Base-by-base conservation (phyloP, 2,888 invertebrate species). In the Acleris literana region DNA sequence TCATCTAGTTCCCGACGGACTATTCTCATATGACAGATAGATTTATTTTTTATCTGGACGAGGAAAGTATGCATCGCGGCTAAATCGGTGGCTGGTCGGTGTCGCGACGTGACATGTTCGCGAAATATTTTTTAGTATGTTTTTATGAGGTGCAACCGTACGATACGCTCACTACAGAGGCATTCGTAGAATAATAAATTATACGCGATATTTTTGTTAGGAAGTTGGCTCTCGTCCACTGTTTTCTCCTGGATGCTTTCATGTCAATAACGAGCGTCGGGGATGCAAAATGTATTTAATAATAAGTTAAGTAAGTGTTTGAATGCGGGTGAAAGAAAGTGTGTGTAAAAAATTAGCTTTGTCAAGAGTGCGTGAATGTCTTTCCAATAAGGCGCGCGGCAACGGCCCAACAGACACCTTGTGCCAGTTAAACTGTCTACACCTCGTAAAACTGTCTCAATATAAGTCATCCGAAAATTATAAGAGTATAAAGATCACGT, bases 71-170 rank as follows among this genome's bases (percentile, higher is more conserved):
- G 86, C 85, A 88, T 76, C 74, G 77, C 69, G 72, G 74, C 82
- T 83, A 80, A 80, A 80, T 82, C 73, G 69, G 82, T 79, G 75
- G 72, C 75, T 75, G 74, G 76, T 71, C 69, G 77, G 76, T 78
- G 79, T 82, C 78, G 52, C 61, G 56, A 61, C 56, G 3, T 61
- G 46, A 81, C 78, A 80, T 77, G 75, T 78, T 80, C 71, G 83
- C 81, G 74, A 85, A 86, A 85, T 79, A 85, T 85, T 87, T 84
- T 85, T 83, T 81, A 85, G 76, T 85, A 86, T 87, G 82, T 88
- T 91, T 90, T 90, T 88, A 90, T 86, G 88, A 89, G 85, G 86
- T 92, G 90, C 90, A 91, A 88, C 85, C 84, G 85, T 86, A 83
- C 76, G 82, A 80, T 76, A 82, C 76, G 78, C 83, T 87, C 88